Percentiles rank a stretch among this genome's conserved stretches.
These are phyloP conservation scores for Auanema sp. DNA, from an alignment of 2,888 invertebrate genomes.

Conservation along the genomic window DNA sequence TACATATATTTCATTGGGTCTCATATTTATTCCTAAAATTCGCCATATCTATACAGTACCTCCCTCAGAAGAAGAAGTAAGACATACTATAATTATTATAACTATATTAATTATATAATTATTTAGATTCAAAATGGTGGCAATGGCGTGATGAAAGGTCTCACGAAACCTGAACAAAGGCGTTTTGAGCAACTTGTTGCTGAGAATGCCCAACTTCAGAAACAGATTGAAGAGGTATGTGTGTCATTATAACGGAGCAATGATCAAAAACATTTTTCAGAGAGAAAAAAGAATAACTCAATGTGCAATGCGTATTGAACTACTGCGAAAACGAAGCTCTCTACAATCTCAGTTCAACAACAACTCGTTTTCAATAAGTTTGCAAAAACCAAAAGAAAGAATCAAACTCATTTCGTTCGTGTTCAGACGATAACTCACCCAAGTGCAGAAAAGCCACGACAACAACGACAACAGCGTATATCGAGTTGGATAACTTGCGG, in stretches of 20 bases:
- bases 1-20: slow-evolving; percentile 95
- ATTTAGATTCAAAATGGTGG: slow-evolving; percentile 34
- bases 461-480: slow-evolving; percentile 19
- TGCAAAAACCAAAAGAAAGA: no score
- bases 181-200: slow-evolving; percentile 85
- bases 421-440: slow-evolving; percentile 5
- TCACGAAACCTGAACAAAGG: slow-evolving; percentile 73
- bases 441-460: slow-evolving; percentile 4
- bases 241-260: neutral
- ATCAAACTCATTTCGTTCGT: no score
- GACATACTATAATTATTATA: neutral
- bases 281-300: slow-evolving; percentile 46
- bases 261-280: slow-evolving; percentile 25
- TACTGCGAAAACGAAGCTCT: slow-evolving; percentile 7
- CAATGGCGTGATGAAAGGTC: slow-evolving; percentile 23
- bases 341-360: slow-evolving; percentile 1
- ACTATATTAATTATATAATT: neutral
- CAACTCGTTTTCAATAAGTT: neutral
- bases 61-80: slow-evolving; percentile 36
- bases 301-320: slow-evolving; percentile 40
- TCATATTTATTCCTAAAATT: slow-evolving; percentile 97
- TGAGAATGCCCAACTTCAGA: slow-evolving; percentile 94
- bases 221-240: slow-evolving; percentile 74
- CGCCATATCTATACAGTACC: slow-evolving; percentile 72
- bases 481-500: slow-evolving; percentile 2